phyloP scores from a whole-genome alignment of 2,888 invertebrate species.

The Nomada ferruginata region DNA sequence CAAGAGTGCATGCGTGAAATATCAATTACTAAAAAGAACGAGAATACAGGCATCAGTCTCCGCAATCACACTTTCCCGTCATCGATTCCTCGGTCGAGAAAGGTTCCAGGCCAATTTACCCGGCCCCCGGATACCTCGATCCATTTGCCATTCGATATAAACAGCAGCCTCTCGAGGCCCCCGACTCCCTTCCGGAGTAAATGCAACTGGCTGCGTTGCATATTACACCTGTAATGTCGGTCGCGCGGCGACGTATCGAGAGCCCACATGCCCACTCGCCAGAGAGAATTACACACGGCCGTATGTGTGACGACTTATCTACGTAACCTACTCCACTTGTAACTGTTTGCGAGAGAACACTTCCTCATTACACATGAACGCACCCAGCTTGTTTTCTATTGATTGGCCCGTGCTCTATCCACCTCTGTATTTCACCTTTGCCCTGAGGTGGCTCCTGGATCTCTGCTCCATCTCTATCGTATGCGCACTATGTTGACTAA shows the following conservation, averaged over 20 bases:
- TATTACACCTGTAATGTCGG: slow-evolving; percentile 60
- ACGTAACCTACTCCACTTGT: slow-evolving; percentile 82
- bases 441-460: not conserved
- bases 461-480: not conserved
- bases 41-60: too few relatives aligned
- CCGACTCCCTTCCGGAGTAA: slow-evolving; percentile 13
- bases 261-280: slow-evolving; percentile 64
- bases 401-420: slow-evolving; percentile 40
- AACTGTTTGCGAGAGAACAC: slow-evolving; percentile 78
- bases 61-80: not conserved
- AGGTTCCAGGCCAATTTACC: not conserved
- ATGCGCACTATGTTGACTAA: too few relatives aligned
- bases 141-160: slow-evolving; percentile 27
- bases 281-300: slow-evolving; percentile 62
- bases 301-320: slow-evolving; percentile 74
- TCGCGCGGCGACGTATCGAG: slow-evolving; percentile 51
- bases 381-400: slow-evolving; percentile 62
- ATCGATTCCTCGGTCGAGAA: not conserved
- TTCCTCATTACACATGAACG: slow-evolving; percentile 77
- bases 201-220: slow-evolving; percentile 40
- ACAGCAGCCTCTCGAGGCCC: not conserved
- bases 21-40: not conserved
- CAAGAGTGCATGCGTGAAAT: too few relatives aligned
- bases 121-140: slow-evolving; percentile 2
- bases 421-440: slow-evolving; percentile 49